A percentile compares a stretch with the other conserved stretches of the same genome.
Conservation (phyloP, 2,113 vertebrate species). For the Terrapene triunguis region DNA sequence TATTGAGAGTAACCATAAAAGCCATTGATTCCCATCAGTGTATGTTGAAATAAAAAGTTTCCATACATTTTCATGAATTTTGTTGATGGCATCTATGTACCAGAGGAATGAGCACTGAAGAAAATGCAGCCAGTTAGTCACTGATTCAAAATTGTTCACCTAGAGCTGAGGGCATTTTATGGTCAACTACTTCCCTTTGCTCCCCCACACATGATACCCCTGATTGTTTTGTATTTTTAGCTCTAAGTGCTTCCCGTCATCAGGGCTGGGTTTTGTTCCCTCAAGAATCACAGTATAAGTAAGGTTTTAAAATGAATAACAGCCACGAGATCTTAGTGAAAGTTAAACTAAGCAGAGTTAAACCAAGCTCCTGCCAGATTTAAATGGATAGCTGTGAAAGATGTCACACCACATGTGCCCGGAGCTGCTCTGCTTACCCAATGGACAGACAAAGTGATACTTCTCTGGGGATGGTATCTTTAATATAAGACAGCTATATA, state of each 20-base stretch:
- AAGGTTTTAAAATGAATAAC: background rate
- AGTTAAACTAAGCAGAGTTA: background rate
- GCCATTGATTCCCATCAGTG: background rate
- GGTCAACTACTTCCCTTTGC: constrained; percentile 63
- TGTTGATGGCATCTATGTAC: background rate
- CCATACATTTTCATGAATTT: background rate
- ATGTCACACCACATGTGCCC: background rate
- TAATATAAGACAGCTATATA: background rate
- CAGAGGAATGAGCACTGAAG: background rate
- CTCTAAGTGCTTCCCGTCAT: constrained; percentile 20
- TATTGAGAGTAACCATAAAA: background rate
- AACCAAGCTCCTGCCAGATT: fast-evolving
- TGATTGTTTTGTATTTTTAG: constrained; percentile 28
- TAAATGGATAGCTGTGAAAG: background rate
- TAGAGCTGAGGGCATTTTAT: constrained; percentile 14
- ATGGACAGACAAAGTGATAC: background rate
- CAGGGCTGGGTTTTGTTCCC: background rate
- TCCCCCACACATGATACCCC: constrained; percentile 49
- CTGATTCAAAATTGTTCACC: constrained; percentile 44
- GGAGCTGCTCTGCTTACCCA: background rate
- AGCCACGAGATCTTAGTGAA: background rate
- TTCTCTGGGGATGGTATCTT: background rate
- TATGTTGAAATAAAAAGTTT: background rate
- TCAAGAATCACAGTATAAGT: background rate
- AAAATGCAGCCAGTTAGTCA: background rate